Base-by-base conservation (phyloP, 2,888 invertebrate species). In the Deilephila elpenor region DNA sequence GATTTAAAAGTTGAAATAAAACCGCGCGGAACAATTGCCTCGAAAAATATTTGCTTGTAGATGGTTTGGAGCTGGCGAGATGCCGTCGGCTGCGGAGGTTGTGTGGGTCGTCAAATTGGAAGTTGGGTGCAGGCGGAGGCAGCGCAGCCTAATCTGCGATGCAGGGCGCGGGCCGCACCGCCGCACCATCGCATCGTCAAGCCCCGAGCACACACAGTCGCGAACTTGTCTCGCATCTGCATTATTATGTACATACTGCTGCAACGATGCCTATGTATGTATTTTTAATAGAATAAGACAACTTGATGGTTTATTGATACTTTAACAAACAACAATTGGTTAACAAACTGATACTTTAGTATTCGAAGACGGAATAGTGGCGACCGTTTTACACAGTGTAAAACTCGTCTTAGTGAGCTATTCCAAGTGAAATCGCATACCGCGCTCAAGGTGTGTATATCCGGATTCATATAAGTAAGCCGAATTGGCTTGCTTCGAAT, bases 111-210 rank as follows among this genome's bases (percentile, higher is more conserved):
- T 44, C 67, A 67, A 67, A 67, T 51, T 67, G 67, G 51, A 67
- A 67, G 44, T 51, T 51, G n/a, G 34, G 34, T 34, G 37, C n/a
- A 51, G 51, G 67, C 67, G 44, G 67, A 51, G 25, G 17, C 56
- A 4, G 51, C 67, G 67, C 51, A 51, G 25, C 25, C 51, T 51
- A 8, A 67, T 67, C 44, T 44, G 44, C 44, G 20, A 51, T 67
- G 67, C 44, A 67, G 51, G 25, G 51, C 67, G 44, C n/a, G 62
- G 62, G 62, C 8, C n/a, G 59, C 62, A 34, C 34, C 37, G 32
- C 61, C 19, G 60, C 32, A 14, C 32, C 60, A 5, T 14, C 29
- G 8, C 25, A 1, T 25, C 25, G 25, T 25, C 25, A 1, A 20
- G 5, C 17, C 25, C 7, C 6, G 59, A 14, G 5, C 60, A 29